Base-by-base conservation (phyloP, 2,113 vertebrate species). In the Leptodactylus fuscus region DNA sequence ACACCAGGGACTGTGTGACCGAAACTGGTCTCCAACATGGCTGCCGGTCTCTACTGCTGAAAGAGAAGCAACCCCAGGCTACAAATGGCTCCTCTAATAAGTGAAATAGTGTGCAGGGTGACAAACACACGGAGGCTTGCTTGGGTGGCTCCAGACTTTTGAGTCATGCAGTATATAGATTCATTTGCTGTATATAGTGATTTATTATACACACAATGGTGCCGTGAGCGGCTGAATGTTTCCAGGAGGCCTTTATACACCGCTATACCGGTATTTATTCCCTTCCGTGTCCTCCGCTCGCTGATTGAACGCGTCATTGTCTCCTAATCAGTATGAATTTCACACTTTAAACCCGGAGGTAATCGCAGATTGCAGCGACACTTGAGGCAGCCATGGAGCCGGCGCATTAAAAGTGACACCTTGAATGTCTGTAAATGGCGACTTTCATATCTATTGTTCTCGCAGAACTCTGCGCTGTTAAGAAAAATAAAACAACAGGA, bases 401-500 rank as follows among this genome's bases (percentile, higher is more conserved):
- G 11, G 11, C 5, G 22, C 27, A 41, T 71, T 58, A 46, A 15
- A 44, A 41, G 49, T 3, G 34, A 74, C 81, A 46, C 46, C 51
- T 74, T 44, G 32, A 73, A 58, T 55, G 67, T 51, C 67, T 74
- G 20, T 74, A 74, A 83, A 83, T 44, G 46, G 46, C 15, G 36
- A 46, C 49, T 73, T 58, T 83, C 1, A 22, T 18, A 3, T 55
- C 49, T 44, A 71, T 82, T 82, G 67, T 83, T 83, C 69, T 58
- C 13, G 15, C 34, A 27, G 48, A 49, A 73, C 32, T 15, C 32
- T 51, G 49, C 70, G 27, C 32, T 58, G 36, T 13, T 73, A 16
- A 22, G 60, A 70, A 34, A 80, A 82, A 83, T 75, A 75, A 46
- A 76, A 74, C 41, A 74, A 46, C 69, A 32, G 51, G 53, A 41